Evolutionary conservation across 23 tunicate species (phyloP).

Genomic region (Phallusia fumigata): DNA sequence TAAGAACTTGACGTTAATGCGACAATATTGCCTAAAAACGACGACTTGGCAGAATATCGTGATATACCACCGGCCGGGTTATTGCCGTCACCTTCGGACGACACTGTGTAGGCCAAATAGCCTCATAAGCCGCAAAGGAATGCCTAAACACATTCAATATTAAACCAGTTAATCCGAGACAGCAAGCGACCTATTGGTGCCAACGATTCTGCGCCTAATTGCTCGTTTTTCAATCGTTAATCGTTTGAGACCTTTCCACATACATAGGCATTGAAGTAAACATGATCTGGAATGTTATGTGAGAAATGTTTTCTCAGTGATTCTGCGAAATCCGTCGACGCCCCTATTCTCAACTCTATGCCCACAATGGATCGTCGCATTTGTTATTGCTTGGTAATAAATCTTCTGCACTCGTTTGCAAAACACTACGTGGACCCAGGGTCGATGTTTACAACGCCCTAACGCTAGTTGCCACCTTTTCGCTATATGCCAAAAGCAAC

Average conservation of each 20-base stretch:
- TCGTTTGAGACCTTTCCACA: no score
- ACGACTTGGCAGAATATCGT: neutral
- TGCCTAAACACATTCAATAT: neutral
- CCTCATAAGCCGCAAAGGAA: neutral
- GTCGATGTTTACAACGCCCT: neutral
- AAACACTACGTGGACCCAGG: neutral
- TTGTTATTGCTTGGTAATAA: neutral
- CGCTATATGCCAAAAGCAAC: no score
- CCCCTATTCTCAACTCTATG: constrained; percentile 8
- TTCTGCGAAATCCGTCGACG: neutral
- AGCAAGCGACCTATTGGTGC: no score
- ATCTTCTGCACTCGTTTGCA: neutral
- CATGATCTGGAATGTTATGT: no score
- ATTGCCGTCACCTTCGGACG: neutral
- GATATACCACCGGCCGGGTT: neutral
- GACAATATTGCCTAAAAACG: neutral
- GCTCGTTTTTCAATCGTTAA: no score
- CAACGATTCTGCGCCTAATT: no score
- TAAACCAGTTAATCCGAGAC: neutral
- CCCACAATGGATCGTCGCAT: neutral
- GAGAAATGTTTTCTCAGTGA: neutral
- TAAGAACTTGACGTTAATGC: neutral
- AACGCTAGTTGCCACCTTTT: no score
- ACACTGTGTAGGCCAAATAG: neutral
- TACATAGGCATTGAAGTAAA: no score